Evolutionary conservation across 2,888 invertebrate species (phyloP), one percentile per base, ranked within the genome.

Genomic region (Rhopalosiphum nymphaeae): DNA sequence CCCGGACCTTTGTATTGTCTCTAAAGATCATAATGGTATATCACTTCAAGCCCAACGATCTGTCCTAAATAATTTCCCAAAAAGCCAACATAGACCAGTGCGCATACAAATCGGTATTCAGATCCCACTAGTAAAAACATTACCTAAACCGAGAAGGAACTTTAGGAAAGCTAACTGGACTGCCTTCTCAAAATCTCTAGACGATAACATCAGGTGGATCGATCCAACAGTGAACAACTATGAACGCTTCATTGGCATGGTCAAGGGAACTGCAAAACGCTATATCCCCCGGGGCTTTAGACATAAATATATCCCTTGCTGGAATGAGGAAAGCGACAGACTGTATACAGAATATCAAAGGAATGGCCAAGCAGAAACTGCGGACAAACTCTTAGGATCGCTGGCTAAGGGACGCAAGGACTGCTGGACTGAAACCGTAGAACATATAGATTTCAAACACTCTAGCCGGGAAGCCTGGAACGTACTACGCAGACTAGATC

Each of bases 401-500:
- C 25, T 93, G 61, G 93, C 86, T 57, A 57, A 61, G 16, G 87
- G 46, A 57, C 42, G 92, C 36, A 56, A 87, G 49, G 57, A 85
- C 26, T 36, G 57, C 10, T 84, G 57, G 57, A 56, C 29, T 87
- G 42, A 92, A 29, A 87, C 57, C 25, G 78, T 92, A n/a, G 44
- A 91, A 67, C 29, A 67, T 4, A n/a, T 91, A 49, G 91, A 91
- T 67, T 67, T 91, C 53, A 91, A 91, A 84, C 78, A 91, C 46
- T 91, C 91, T 53, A 91, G 91, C n/a, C 10, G 91, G 42, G 91
- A 91, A 91, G 91, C 67, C 53, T 53, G 53, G 53, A 53, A 53
- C 21, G 16, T 90, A 13, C 61, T 57, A n/a, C 90, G 57, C n/a
- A 44, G 90, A 90, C 56, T 57, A 13, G 57, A 57, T 29, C 90